Conservation (phyloP, 2,888 invertebrate species). For the Troglohyphantes excavatus region DNA sequence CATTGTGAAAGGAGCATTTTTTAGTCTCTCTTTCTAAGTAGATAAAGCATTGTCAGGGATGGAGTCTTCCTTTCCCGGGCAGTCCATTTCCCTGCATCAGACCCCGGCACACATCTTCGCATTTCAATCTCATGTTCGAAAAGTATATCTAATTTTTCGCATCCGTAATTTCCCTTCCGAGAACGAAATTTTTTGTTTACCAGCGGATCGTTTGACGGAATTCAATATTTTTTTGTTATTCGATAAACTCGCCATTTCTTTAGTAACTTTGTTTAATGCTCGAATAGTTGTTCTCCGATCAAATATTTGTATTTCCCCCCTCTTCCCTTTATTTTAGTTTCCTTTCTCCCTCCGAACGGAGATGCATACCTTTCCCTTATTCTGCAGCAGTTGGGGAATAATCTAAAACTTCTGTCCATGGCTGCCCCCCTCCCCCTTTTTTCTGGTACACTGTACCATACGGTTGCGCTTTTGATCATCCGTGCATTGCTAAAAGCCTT, state of each 20-base stretch:
- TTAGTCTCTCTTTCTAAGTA: neutral
- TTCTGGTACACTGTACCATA: constrained; percentile 53
- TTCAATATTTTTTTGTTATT: constrained; percentile 11
- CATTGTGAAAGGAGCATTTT: neutral
- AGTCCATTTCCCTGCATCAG: neutral
- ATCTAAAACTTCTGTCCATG: constrained; percentile 58
- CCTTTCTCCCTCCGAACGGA: neutral
- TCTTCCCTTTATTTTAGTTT: neutral
- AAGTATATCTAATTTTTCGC: constrained; percentile 22
- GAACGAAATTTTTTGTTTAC: constrained; percentile 1
- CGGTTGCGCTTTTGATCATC: constrained; percentile 48
- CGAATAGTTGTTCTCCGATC: constrained; percentile 11
- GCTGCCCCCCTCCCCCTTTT: neutral
- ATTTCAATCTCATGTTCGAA: neutral
- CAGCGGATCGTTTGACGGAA: constrained; percentile 22
- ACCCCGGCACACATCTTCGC: too few relatives aligned
- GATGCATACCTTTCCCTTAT: constrained; percentile 44
- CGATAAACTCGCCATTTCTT: constrained; percentile 28
- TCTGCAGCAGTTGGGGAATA: constrained; percentile 44
- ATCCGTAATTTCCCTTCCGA: constrained; percentile 15
- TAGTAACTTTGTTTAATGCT: constrained; percentile 46
- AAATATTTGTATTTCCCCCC: constrained; percentile 46
- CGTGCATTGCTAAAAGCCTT: constrained; percentile 73
- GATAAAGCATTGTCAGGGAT: neutral
- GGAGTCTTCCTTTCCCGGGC: neutral